phyloP scores from a whole-genome alignment of 1,140 invertebrate species.

The Penaeus chinensis region DNA sequence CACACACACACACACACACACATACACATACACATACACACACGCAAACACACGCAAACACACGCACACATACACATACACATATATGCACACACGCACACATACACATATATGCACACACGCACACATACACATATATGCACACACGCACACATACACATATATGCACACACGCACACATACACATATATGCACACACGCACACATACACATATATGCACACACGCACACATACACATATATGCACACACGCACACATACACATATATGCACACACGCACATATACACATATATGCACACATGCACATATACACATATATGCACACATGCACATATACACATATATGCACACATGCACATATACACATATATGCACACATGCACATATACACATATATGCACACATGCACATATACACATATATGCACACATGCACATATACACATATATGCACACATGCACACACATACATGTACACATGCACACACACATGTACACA shows the following conservation, averaged over 20 bases:
- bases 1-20: background rate
- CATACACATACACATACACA: conserved; percentile 25
- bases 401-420: background rate
- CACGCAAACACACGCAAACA: conserved; percentile 17
- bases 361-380: too few species aligned
- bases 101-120: background rate
- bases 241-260: background rate
- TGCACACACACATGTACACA: too few species aligned
- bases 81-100: background rate
- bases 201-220: background rate
- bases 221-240: background rate
- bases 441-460: background rate
- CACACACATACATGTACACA: background rate
- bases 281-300: background rate
- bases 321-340: background rate
- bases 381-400: background rate
- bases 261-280: background rate
- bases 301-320: background rate
- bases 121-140: background rate
- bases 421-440: too few species aligned
- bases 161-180: background rate
- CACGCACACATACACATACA: background rate
- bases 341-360: conserved; percentile 16
- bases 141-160: background rate
- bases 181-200: background rate